Percentiles rank a stretch among this genome's conserved stretches.
phyloP scores from a whole-genome alignment of 1,140 invertebrate genomes.

The Thaumatotibia leucotreta region DNA sequence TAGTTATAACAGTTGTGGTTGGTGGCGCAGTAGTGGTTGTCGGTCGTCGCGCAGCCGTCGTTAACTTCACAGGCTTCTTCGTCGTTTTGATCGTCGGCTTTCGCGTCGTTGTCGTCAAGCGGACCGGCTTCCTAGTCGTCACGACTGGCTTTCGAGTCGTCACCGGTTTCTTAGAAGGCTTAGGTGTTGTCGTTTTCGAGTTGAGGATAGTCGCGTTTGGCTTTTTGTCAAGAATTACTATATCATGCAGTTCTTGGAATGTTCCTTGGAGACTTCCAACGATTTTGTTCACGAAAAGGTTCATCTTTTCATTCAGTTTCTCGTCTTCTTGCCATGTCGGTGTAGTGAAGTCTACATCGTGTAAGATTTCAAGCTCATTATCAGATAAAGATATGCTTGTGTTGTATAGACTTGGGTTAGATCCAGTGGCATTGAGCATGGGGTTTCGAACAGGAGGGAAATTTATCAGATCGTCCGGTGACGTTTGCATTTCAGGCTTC shows the following conservation, averaged over 20 bases:
- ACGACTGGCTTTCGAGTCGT: conserved; percentile 67
- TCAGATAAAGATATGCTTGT: conserved; percentile 76
- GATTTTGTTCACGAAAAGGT: conserved; percentile 88
- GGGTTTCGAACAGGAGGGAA: conserved; percentile 91
- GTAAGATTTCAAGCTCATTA: conserved; percentile 60
- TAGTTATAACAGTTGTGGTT: conserved; percentile 70
- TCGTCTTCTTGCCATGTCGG: conserved; percentile 84
- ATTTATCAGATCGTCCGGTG: conserved; percentile 84
- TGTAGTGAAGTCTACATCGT: conserved; percentile 82
- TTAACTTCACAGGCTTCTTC: conserved; percentile 50
- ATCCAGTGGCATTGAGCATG: conserved; percentile 82
- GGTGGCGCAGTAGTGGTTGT: conserved; percentile 58
- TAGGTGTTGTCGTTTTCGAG: conserved; percentile 41
- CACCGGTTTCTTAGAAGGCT: conserved; percentile 55
- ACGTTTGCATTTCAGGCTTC: conserved; percentile 76
- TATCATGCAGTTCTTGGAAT: conserved; percentile 87
- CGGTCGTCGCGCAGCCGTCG: conserved; percentile 37
- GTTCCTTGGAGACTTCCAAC: conserved; percentile 88
- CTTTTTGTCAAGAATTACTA: conserved; percentile 80
- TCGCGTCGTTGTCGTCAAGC: conserved; percentile 42
- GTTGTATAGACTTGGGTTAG: conserved; percentile 75
- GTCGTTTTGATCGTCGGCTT: conserved; percentile 32
- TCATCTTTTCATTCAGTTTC: conserved; percentile 86
- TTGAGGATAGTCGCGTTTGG: conserved; percentile 64
- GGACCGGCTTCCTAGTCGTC: conserved; percentile 33